Evolutionary conservation across 2,888 invertebrate genomes (phyloP).

Genomic region (Vandiemenella viatica): DNA sequence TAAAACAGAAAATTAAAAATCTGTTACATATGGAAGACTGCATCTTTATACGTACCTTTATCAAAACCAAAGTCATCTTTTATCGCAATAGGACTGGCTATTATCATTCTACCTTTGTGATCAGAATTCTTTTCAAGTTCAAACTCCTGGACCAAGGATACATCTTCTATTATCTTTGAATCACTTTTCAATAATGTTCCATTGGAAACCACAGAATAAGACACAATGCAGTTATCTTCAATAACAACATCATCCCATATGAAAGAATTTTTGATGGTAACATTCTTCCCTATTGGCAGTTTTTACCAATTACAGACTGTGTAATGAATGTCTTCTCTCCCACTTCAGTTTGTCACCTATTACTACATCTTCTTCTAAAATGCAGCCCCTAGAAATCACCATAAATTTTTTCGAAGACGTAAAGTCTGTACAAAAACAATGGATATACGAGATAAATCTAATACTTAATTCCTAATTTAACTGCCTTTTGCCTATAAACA

Average conservation of each 20-base stretch:
- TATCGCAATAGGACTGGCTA: neutral
- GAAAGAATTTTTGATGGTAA: conserved; percentile 53
- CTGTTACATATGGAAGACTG: too few relatives aligned
- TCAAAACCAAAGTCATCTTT: neutral
- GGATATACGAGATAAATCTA: too few relatives aligned
- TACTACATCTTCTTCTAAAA: conserved; percentile 58
- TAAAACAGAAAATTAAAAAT: too few relatives aligned
- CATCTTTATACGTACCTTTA: too few relatives aligned
- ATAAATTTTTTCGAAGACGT: neutral
- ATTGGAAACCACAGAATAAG: conserved; percentile 47
- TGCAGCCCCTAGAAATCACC: conserved; percentile 40
- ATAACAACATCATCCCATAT: conserved; percentile 59
- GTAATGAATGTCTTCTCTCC: conserved; percentile 46
- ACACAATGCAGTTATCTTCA: conserved; percentile 44
- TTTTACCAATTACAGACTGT: conserved; percentile 60
- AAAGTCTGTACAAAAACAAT: too few relatives aligned
- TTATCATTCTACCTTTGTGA: conserved; percentile 1
- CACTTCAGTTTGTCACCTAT: conserved; percentile 50
- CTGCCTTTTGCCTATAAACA: conserved; percentile 47
- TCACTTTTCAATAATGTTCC: conserved; percentile 31
- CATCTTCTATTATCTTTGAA: conserved; percentile 32
- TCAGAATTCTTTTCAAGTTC: neutral
- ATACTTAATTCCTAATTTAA: conserved; percentile 36
- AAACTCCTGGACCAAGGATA: too few relatives aligned
- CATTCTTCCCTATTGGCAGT: conserved; percentile 65